Evolutionary conservation across 2,797 vertebrate genomes (phyloP).

Genomic region (Smutsia gigantea): DNA sequence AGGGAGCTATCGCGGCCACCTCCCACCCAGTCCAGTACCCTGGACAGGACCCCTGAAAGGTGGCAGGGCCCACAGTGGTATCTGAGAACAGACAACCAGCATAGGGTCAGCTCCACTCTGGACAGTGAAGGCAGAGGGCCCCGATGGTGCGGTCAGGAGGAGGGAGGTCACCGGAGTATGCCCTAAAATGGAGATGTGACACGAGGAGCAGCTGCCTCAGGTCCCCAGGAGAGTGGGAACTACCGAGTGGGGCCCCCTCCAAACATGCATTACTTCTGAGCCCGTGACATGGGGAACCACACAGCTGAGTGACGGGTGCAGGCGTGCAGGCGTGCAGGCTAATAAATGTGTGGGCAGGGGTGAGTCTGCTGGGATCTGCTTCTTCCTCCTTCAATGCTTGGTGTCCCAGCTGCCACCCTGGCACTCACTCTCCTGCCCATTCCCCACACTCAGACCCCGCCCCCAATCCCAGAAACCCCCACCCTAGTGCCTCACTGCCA

Average conservation of each 20-base stretch:
- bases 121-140: not conserved
- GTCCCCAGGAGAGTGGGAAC: not conserved
- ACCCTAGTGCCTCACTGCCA: not conserved
- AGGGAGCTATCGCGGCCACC: not conserved
- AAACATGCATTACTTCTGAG: not conserved
- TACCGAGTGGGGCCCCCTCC: no score
- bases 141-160: not conserved
- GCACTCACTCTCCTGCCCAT: not conserved
- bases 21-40: not conserved
- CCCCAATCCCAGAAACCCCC: not conserved
- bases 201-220: not conserved
- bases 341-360: not conserved
- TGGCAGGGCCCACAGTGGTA: not conserved
- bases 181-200: not conserved
- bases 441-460: not conserved
- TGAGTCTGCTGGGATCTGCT: not conserved
- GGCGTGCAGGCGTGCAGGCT: accelerated
- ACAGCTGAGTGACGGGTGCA: not conserved
- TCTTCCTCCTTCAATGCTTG: not conserved
- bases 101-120: not conserved
- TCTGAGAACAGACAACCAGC: not conserved
- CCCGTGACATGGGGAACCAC: not conserved
- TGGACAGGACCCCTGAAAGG: not conserved
- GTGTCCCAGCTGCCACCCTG: not conserved
- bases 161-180: not conserved